Conservation (phyloP, 2,888 invertebrate genomes). For the Amphipyra berbera region DNA sequence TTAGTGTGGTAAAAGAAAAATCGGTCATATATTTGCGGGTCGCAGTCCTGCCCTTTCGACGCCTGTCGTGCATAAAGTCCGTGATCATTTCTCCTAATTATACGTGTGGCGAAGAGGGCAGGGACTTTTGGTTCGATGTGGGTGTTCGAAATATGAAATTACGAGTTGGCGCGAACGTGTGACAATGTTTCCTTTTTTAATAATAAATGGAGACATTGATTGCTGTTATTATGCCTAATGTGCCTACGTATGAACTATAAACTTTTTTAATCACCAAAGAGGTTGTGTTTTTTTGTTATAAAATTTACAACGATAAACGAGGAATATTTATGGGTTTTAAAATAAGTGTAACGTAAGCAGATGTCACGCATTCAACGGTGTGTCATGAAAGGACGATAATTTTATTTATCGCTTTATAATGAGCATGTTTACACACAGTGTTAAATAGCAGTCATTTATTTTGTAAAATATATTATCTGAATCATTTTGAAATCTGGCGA, state of each 20-base stretch:
- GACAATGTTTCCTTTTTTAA: constrained; percentile 77
- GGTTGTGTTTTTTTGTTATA: constrained; percentile 40
- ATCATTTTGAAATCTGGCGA: constrained; percentile 30
- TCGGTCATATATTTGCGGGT: constrained; percentile 84
- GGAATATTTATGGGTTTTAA: constrained; percentile 79
- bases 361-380: constrained; percentile 77
- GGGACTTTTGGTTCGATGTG: constrained; percentile 81
- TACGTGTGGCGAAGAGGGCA: constrained; percentile 80
- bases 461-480: constrained; percentile 43
- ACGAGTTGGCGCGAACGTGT: constrained; percentile 85
- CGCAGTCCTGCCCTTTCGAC: constrained; percentile 84
- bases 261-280: constrained; percentile 50
- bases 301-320: constrained; percentile 70
- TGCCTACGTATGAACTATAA: constrained; percentile 63
- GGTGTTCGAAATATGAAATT: constrained; percentile 88
- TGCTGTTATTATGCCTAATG: constrained; percentile 73
- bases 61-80: constrained; percentile 86
- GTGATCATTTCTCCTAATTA: constrained; percentile 88
- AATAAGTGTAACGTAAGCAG: constrained; percentile 78
- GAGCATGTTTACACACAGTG: constrained; percentile 80
- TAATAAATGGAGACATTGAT: constrained; percentile 73
- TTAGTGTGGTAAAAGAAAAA: constrained; percentile 81
- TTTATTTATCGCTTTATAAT: constrained; percentile 89
- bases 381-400: constrained; percentile 83
- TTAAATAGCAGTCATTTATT: constrained; percentile 60